Evolutionary conservation across 2,113 vertebrate genomes (phyloP), one percentile per base, ranked within the genome.

Genomic region (Chascanopsetta lugubris): DNA sequence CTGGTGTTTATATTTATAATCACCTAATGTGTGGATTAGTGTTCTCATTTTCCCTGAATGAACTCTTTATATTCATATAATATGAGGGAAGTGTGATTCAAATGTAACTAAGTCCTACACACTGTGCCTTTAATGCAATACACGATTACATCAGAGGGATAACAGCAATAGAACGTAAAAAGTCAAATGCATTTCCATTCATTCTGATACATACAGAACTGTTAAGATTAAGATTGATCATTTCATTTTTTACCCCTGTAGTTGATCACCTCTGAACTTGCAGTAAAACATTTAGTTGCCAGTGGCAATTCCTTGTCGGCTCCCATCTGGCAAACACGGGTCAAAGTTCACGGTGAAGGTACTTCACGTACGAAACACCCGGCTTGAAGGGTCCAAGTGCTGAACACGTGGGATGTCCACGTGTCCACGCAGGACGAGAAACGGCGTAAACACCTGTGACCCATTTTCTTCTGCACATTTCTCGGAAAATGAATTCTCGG

Each of bases 291-390:
- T 43, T 47, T 0, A 6, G 42, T 12, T 2, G 34, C 50, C 11
- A 20, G 3, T 61, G 8, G n/a, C 47, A 69, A 17, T 61, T 22
- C 50, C 57, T 38, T 2, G 10, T 32, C 49, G 25, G 32, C 9
- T 59, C 21, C n/a, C 21, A 64, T 40, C 34, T 54, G 66, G 22
- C 48, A 4, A 20, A 66, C n/a, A 29, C 57, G 38, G 27, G 43
- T 75, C 45, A 80, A 8, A 63, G 5, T 57, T 53, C 62, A 68
- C 8, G 22, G 24, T 38, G 25, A 59, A 29, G 12, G 20, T 17
- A n/a, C 0, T 17, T 15, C 36, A 42, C 21, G 38, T 5, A 24
- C 30, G 11, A 26, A 5, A 30, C 17, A 40, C 6, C 30, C 20
- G n/a, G n/a, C n/a, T n/a, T n/a, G n/a, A n/a, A n/a, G n/a, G n/a